These are phyloP conservation scores for Laticauda colubrina DNA, from an alignment of 2,113 vertebrate species.

Conservation along the genomic window DNA sequence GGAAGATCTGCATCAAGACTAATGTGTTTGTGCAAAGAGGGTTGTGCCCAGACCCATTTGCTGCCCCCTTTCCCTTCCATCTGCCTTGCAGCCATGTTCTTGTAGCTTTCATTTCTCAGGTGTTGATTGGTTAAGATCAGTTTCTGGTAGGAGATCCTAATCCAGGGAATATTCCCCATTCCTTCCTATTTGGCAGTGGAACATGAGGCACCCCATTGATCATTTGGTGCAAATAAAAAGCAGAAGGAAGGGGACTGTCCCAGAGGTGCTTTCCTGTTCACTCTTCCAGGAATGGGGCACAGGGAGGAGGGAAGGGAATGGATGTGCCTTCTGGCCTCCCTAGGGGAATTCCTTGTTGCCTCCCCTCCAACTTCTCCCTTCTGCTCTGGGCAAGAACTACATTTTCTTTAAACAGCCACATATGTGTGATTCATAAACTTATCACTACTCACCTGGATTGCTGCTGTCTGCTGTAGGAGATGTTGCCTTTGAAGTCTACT, in stretches of 20 bases:
- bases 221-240: rapidly evolving
- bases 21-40: neutral
- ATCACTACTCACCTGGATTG: too few species aligned
- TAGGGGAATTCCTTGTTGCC: too few species aligned
- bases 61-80: rapidly evolving
- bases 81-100: rapidly evolving
- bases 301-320: neutral
- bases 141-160: neutral
- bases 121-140: constrained; percentile 12
- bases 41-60: neutral
- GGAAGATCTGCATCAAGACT: too few species aligned
- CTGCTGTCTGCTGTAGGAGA: too few species aligned
- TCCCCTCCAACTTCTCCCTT: too few species aligned
- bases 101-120: neutral
- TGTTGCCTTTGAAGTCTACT: too few species aligned
- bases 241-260: neutral
- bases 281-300: neutral
- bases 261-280: too few species aligned
- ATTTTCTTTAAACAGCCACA: too few species aligned
- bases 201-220: too few species aligned
- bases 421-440: too few species aligned
- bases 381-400: too few species aligned
- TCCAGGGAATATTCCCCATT: neutral
- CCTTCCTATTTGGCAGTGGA: neutral
- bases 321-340: too few species aligned